A percentile compares a stretch with the other conserved stretches of the same genome.
phyloP scores from a whole-genome alignment of 2,888 invertebrate species.

The Dynastes hyllus region DNA sequence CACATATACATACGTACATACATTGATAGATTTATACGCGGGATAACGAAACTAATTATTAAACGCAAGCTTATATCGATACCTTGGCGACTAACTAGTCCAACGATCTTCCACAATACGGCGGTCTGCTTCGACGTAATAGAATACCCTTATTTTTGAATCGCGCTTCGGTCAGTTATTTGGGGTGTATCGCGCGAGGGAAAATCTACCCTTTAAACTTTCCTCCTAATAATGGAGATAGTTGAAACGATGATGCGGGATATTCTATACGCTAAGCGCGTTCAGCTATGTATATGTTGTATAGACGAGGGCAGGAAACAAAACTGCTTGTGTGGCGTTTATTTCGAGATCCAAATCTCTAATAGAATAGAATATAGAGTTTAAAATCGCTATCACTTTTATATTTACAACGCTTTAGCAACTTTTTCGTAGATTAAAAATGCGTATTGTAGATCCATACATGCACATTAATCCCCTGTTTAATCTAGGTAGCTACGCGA shows the following conservation, averaged over 20 bases:
- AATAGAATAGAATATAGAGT: not conserved
- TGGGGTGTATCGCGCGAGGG: constrained; percentile 32
- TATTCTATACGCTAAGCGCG: constrained; percentile 23
- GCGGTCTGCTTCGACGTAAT: not conserved
- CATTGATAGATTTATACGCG: not conserved
- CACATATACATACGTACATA: too few species aligned
- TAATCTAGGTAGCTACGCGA: too few species aligned
- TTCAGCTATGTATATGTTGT: not conserved
- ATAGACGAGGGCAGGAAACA: not conserved
- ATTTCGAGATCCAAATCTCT: not conserved
- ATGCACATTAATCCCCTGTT: too few species aligned
- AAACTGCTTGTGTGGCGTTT: constrained; percentile 7
- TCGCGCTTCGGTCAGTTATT: constrained; percentile 41
- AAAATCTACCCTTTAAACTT: constrained; percentile 43
- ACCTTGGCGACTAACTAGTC: constrained; percentile 16
- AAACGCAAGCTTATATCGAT: constrained; percentile 19
- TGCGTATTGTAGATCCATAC: too few species aligned
- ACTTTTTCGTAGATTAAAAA: too few species aligned
- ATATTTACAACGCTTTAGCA: not conserved
- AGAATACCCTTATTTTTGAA: constrained; percentile 40
- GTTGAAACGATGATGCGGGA: constrained; percentile 39
- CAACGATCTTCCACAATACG: constrained; percentile 10
- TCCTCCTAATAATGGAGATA: constrained; percentile 44
- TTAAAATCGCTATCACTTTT: constrained; percentile 1
- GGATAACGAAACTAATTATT: constrained; percentile 43